These are phyloP conservation scores for Sesamia nonagrioides DNA, from an alignment of 1,140 invertebrate genomes.

Conservation along the genomic window DNA sequence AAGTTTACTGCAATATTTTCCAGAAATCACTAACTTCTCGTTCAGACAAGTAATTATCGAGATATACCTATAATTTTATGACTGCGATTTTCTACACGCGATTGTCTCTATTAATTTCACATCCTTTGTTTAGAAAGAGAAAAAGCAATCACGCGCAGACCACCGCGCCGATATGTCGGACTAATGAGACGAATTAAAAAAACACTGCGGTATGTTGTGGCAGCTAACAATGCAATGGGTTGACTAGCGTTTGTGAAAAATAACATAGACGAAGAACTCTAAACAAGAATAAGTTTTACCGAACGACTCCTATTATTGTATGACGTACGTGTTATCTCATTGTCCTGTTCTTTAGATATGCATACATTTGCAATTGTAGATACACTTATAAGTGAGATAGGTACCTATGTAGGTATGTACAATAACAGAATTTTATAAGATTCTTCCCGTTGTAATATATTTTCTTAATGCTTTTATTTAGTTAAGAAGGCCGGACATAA, in stretches of 20 bases:
- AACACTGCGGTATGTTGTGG: not conserved
- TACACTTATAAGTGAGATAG: too few species aligned
- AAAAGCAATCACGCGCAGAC: conserved; percentile 41
- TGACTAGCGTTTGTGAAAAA: not conserved
- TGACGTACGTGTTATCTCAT: too few species aligned
- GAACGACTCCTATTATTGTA: too few species aligned
- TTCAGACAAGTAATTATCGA: not conserved
- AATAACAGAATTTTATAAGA: too few species aligned
- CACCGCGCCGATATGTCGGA: not conserved
- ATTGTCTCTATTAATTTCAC: conserved; percentile 10
- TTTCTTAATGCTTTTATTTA: too few species aligned
- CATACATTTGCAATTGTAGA: too few species aligned
- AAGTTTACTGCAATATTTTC: not conserved
- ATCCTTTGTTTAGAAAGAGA: conserved; percentile 35
- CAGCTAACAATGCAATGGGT: not conserved
- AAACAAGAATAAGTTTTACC: not conserved
- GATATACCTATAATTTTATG: conserved; percentile 10
- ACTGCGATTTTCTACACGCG: conserved; percentile 14
- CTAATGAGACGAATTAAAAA: conserved; percentile 11
- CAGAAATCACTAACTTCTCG: not conserved
- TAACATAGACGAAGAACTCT: not conserved
- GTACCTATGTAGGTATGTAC: too few species aligned
- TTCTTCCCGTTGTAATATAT: too few species aligned
- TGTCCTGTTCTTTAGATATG: too few species aligned
- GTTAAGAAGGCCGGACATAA: too few species aligned